A percentile compares a stretch with the other conserved stretches of the same genome.
Conservation (phyloP, 1,140 invertebrate genomes). For the Drosophila hydei region DNA sequence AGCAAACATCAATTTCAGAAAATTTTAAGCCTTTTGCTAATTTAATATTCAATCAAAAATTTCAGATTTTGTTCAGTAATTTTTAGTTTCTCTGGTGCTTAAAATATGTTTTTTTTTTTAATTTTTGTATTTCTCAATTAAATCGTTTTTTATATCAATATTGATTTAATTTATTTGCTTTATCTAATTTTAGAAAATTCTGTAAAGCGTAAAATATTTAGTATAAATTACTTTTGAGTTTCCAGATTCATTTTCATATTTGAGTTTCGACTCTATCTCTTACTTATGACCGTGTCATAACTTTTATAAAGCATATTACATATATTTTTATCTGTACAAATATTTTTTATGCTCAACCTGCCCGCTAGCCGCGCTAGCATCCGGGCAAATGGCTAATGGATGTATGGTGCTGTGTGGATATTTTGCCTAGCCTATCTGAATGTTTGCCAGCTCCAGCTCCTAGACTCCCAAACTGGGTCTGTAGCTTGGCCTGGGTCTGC, state of each 20-base stretch:
- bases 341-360: conserved; percentile 11
- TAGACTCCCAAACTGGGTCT: background rate
- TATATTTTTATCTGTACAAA: conserved; percentile 56
- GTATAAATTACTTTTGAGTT: too few species aligned
- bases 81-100: background rate
- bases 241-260: conserved; percentile 16
- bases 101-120: background rate
- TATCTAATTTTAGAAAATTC: too few species aligned
- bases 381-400: conserved; percentile 48
- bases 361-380: background rate
- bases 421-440: conserved; percentile 58
- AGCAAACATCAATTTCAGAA: too few species aligned
- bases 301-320: conserved; percentile 43
- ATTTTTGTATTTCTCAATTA: background rate
- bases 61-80: too few species aligned
- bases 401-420: conserved; percentile 63
- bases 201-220: too few species aligned
- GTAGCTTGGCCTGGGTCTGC: conserved; percentile 9
- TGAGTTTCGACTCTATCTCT: background rate
- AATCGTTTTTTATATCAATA: background rate
- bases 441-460: conserved; percentile 51
- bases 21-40: too few species aligned
- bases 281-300: conserved; percentile 55
- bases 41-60: too few species aligned
- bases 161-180: background rate